Percentiles rank a stretch among this genome's conserved stretches.
phyloP scores from a whole-genome alignment of 1,140 invertebrate species.

The Eurytemora carolleeae region DNA sequence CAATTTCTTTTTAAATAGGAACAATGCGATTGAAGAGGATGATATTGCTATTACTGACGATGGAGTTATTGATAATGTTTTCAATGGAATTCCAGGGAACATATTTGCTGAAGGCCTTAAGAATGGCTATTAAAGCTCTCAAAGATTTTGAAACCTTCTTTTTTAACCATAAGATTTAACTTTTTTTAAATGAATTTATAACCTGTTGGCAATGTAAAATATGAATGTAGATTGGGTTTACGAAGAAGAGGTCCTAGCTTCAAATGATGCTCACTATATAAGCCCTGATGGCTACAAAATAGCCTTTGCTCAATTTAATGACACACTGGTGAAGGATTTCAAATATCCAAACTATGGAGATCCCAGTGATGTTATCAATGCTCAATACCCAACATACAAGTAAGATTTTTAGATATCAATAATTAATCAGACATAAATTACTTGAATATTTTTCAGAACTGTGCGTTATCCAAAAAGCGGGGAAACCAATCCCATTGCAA shows the following conservation, averaged over 20 bases:
- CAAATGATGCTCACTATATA: slow-evolving; percentile 66
- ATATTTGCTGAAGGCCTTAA: too few relatives aligned
- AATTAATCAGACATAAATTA: too few relatives aligned
- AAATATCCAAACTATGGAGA: slow-evolving; percentile 27
- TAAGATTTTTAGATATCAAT: too few relatives aligned
- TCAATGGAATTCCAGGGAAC: not conserved
- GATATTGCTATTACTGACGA: not conserved
- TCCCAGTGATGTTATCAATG: slow-evolving; percentile 13
- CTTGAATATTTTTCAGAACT: too few relatives aligned
- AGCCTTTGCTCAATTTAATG: slow-evolving; percentile 61
- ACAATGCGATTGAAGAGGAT: not conserved
- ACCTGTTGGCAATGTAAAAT: too few relatives aligned
- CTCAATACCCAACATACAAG: slow-evolving; percentile 8
- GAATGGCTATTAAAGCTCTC: too few relatives aligned
- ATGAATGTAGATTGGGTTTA: slow-evolving; percentile 58
- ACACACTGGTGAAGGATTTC: slow-evolving; percentile 32
- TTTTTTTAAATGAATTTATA: too few relatives aligned
- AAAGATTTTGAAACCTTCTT: too few relatives aligned
- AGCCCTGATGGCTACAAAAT: slow-evolving; percentile 51
- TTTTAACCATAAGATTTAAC: too few relatives aligned
- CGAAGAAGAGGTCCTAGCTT: slow-evolving; percentile 69
- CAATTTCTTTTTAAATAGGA: not conserved
- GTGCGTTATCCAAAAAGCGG: not conserved
- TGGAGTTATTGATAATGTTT: not conserved
- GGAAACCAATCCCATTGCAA: not conserved